phyloP scores from a whole-genome alignment of 1,140 invertebrate species.

The Apis laboriosa region DNA sequence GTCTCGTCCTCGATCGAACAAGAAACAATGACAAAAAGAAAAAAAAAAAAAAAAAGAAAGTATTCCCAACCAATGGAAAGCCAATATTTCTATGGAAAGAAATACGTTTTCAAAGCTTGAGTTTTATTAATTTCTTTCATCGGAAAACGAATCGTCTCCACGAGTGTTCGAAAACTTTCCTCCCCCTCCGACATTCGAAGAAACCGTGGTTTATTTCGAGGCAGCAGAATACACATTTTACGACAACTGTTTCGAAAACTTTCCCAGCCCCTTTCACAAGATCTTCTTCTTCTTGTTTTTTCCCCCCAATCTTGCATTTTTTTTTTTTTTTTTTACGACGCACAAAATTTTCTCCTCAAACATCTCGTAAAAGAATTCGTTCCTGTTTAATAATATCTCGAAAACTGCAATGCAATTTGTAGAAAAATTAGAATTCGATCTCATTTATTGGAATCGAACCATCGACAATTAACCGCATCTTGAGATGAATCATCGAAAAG shows the following conservation, averaged over 20 bases:
- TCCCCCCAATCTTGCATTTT: too few relatives aligned
- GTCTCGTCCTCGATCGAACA: not conserved
- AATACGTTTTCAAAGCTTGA: slow-evolving; percentile 4
- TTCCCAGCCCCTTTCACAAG: not conserved
- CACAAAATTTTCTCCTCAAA: too few relatives aligned
- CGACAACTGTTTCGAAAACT: not conserved
- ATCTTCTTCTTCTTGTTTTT: not conserved
- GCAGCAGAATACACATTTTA: not conserved
- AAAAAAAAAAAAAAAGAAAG: too few relatives aligned
- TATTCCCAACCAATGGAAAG: not conserved
- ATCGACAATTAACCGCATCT: too few relatives aligned
- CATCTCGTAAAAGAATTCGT: too few relatives aligned
- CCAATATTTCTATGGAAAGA: not conserved
- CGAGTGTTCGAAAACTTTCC: not conserved
- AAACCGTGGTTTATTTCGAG: not conserved
- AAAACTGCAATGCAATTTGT: too few relatives aligned
- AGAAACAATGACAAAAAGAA: not conserved
- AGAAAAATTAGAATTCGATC: too few relatives aligned
- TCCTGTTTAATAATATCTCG: too few relatives aligned
- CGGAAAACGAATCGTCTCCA: not conserved
- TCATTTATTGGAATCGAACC: too few relatives aligned
- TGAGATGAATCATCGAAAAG: too few relatives aligned
- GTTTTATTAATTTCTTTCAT: slow-evolving; percentile 8
- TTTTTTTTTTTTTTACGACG: too few relatives aligned
- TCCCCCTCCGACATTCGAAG: not conserved